Evolutionary conservation across 2,888 invertebrate genomes (phyloP), one percentile per base, ranked within the genome.

Genomic region (Anarsia innoxiella): DNA sequence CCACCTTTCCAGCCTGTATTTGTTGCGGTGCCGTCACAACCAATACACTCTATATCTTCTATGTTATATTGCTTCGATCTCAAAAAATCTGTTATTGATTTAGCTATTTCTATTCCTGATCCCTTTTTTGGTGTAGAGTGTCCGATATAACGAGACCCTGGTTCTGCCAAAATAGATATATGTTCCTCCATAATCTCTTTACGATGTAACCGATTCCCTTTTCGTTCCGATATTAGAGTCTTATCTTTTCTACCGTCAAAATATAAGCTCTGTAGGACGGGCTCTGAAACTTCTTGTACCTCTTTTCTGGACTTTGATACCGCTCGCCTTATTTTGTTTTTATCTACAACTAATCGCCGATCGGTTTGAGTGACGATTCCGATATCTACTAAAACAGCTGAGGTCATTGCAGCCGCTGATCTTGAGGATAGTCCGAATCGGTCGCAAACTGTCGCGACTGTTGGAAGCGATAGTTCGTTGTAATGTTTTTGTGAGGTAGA

Each of bases 241-340:
- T 41, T 41, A 27, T 51, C 49, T 37, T 53, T 53, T 12, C 48
- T 37, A 8, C 48, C 49, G 35, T 53, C 49, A 37, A 53, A 51
- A 28, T 48, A 50, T 3, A 42, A 29, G 12, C 39, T 36, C 32
- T 36, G 23, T 13, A 35, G 25, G 10, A 36, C 34, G 15, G 10
- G 26, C 19, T 8, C 19, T 27, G 26, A 12, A 42, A n/a, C 15
- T 36, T 23, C n/a, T 16, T 28, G 14, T 39, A 37, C 31, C 31
- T 36, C 12, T 14, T 26, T 36, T 36, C 31, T 16, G 13, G 23
- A 16, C 10, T 36, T 36, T 4, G 31, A 26, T 35, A 41, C 28
- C 36, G 42, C 49, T 41, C 48, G 29, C 33, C 31, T 39, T 26
- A 54, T 40, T 41, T 54, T 54, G 27, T 31, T 43, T 37, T 36